Evolutionary conservation across 2,888 invertebrate species (phyloP).

Genomic region (Acrobasis repandana): DNA sequence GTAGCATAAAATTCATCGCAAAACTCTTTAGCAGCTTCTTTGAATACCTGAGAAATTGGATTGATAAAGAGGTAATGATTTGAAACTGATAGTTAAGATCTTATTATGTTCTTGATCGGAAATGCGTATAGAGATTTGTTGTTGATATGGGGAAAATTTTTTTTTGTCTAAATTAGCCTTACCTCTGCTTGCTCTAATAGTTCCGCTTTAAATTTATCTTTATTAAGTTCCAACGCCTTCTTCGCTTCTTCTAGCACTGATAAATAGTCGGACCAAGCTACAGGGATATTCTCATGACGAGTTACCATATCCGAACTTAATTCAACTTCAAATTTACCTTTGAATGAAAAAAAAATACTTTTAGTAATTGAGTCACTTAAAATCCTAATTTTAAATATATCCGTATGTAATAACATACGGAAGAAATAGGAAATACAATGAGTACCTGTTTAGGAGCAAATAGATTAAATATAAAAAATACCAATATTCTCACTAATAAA

Average conservation of each 20-base stretch:
- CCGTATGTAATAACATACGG: too few relatives aligned
- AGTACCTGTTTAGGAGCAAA: too few relatives aligned
- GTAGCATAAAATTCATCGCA: constrained; percentile 86
- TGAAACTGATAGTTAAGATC: neutral
- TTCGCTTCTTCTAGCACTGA: constrained; percentile 87
- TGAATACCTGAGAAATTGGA: constrained; percentile 76
- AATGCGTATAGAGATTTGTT: neutral
- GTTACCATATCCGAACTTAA: constrained; percentile 83
- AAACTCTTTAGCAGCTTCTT: constrained; percentile 86
- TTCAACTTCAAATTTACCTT: constrained; percentile 88
- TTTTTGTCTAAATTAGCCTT: too few relatives aligned
- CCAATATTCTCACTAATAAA: too few relatives aligned
- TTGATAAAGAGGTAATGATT: neutral
- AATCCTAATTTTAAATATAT: too few relatives aligned
- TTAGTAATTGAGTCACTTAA: neutral
- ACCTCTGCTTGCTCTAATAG: constrained; percentile 87
- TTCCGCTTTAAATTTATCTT: constrained; percentile 87
- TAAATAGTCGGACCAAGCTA: constrained; percentile 88
- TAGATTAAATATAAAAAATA: too few relatives aligned
- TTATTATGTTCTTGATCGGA: too few relatives aligned
- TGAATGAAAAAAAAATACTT: constrained; percentile 20
- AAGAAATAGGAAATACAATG: too few relatives aligned
- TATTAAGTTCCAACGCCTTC: constrained; percentile 87
- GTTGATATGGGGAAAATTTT: neutral
- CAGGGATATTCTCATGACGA: constrained; percentile 82